Base-by-base conservation (phyloP, 2,797 vertebrate genomes). In the Sternarchorhynchus goeldii region DNA sequence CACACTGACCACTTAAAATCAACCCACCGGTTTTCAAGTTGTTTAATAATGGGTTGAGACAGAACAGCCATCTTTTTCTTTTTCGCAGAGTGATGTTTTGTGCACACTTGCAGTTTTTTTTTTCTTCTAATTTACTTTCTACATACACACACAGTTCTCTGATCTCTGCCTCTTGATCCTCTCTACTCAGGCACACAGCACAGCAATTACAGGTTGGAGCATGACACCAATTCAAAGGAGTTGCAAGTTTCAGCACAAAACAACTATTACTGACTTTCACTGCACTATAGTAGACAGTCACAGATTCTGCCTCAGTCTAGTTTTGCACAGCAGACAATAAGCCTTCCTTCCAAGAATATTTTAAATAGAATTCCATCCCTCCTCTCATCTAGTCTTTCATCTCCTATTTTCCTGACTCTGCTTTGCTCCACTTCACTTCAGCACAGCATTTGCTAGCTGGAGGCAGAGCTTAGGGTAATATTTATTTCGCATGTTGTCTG, bases 381-480 rank as follows among this genome's bases (percentile, higher is more conserved):
- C 3, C 16, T 31, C 20, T 4, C 14, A 29, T 74, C n/a, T 12
- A 14, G 8, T 14, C 29, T 63, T 50, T 21, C 77, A 81, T 84
- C 84, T 84, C 70, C 45, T 65, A 86, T 80, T 50, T 75, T 32
- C 17, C 17, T 12, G 34, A 36, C 17, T 60, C 71, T 71, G 32
- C 58, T 62, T 71, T 68, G 66, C 75, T 74, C 80, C 80, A 29
- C 63, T 75, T 82, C 81, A 85, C 88, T 87, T 87, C 87, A 86
- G 85, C 83, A 88, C 82, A 62, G 69, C 32, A n/a, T 65, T 6
- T 39, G 32, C 66, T 7, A 66, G 80, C 79, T 81, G 80, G 32
- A 88, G 88, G 89, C 90, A 92, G 86, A 90, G 90, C 89, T 92
- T 89, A 92, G 83, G 89, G 92, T 93, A 92, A 93, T 93, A 92